Evolutionary conservation across 2,113 vertebrate genomes (phyloP).

Genomic region (Nycticryphes semicollaris): DNA sequence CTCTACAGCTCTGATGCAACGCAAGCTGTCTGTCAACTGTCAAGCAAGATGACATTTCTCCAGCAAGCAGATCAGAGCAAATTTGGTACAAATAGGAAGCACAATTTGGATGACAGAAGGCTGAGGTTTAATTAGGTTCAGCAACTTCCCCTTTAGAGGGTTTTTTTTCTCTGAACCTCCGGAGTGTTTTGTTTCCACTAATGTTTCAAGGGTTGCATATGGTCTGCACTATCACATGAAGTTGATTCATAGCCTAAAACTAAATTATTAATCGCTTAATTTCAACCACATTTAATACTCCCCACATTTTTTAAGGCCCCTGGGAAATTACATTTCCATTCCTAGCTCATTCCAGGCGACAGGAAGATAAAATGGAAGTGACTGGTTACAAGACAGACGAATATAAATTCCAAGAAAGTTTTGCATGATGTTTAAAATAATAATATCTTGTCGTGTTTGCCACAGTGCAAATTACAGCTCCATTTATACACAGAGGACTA

Average conservation of each 20-base stretch:
- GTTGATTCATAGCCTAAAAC: slow-evolving; percentile 86
- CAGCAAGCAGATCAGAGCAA: slow-evolving; percentile 56
- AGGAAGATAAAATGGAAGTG: slow-evolving; percentile 78
- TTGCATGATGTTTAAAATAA: slow-evolving; percentile 67
- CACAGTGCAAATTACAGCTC: slow-evolving; percentile 34
- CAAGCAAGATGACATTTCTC: slow-evolving; percentile 55
- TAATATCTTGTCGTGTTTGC: slow-evolving; percentile 62
- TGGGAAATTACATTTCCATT: slow-evolving; percentile 84
- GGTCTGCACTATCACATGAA: slow-evolving; percentile 73
- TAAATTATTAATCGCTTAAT: slow-evolving; percentile 99
- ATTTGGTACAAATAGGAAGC: slow-evolving; percentile 67
- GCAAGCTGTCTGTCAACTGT: slow-evolving; percentile 67
- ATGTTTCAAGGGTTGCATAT: slow-evolving; percentile 63
- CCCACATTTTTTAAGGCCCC: slow-evolving; percentile 80
- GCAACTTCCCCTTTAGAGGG: slow-evolving; percentile 56
- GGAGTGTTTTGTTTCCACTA: slow-evolving; percentile 63
- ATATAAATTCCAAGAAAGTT: slow-evolving; percentile 73
- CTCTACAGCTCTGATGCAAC: slow-evolving; percentile 49
- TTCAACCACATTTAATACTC: slow-evolving; percentile 83
- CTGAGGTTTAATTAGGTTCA: slow-evolving; percentile 76
- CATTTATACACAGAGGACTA: slow-evolving; percentile 16
- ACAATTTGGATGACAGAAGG: slow-evolving; percentile 56
- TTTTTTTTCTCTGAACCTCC: slow-evolving; percentile 46
- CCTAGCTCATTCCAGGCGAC: slow-evolving; percentile 74
- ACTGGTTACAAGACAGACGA: slow-evolving; percentile 72